phyloP scores from a whole-genome alignment of 2,888 invertebrate genomes.

The Sinhomidia bicolor region DNA sequence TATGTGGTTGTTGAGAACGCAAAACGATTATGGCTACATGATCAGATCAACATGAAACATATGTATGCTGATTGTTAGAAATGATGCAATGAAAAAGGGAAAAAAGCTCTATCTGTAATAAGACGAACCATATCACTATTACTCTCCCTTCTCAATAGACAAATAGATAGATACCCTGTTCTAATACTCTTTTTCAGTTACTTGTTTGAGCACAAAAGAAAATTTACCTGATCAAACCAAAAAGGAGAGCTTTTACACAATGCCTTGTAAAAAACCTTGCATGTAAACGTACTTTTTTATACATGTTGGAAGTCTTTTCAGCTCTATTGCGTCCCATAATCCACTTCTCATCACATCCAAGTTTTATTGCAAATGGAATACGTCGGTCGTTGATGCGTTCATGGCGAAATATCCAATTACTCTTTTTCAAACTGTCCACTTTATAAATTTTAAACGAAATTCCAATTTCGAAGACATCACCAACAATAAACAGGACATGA shows the following conservation, averaged over 20 bases:
- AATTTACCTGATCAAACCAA: neutral
- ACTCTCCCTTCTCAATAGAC: neutral
- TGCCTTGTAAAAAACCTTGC: too few relatives aligned
- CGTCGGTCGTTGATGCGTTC: neutral
- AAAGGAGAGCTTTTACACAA: neutral
- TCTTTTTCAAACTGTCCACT: constrained; percentile 39
- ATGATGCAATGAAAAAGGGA: neutral
- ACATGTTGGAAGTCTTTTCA: neutral
- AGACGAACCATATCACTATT: neutral
- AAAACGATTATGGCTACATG: neutral
- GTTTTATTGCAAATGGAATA: constrained; percentile 60
- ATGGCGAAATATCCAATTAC: constrained; percentile 36
- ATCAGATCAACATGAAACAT: too few relatives aligned
- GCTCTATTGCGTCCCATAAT: neutral
- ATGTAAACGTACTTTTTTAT: neutral
- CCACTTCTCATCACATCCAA: constrained; percentile 21
- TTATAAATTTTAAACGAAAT: constrained; percentile 57
- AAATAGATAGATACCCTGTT: neutral
- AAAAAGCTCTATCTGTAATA: constrained; percentile 2
- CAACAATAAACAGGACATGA: neutral
- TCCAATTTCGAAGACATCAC: neutral
- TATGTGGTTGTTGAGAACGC: neutral
- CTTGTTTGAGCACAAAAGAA: neutral
- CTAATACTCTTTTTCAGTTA: neutral
- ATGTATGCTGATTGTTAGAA: constrained; percentile 1